phyloP scores from a whole-genome alignment of 2,888 invertebrate species.

The Drosophila meridiana region DNA sequence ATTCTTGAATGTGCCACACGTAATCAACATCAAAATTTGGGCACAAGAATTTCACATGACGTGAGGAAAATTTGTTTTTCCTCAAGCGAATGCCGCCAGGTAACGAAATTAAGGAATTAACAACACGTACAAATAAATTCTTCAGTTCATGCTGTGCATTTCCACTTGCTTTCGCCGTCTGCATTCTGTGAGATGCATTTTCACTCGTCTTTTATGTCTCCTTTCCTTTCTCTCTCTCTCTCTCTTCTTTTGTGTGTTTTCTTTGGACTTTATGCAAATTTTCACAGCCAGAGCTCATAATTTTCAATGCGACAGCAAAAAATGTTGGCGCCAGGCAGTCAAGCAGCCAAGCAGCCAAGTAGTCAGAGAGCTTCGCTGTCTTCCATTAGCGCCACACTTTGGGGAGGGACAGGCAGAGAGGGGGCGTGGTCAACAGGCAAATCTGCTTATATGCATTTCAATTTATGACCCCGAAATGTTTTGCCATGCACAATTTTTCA shows the following conservation, averaged over 20 bases:
- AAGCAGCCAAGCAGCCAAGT: neutral
- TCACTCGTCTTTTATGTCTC: slow-evolving; percentile 14
- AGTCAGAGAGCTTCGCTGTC: slow-evolving; percentile 33
- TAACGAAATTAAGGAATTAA: slow-evolving; percentile 71
- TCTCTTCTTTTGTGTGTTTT: slow-evolving; percentile 17
- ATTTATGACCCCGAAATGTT: slow-evolving; percentile 60
- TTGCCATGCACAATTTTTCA: slow-evolving; percentile 30
- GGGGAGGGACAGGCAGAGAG: neutral
- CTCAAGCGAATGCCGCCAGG: slow-evolving; percentile 49
- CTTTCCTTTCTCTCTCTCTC: neutral
- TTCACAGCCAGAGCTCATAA: slow-evolving; percentile 68
- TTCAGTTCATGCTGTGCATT: slow-evolving; percentile 40
- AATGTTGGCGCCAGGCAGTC: slow-evolving; percentile 71
- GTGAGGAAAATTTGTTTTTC: slow-evolving; percentile 54
- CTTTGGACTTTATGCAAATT: slow-evolving; percentile 68
- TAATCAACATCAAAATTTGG: slow-evolving; percentile 37
- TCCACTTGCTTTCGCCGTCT: slow-evolving; percentile 51
- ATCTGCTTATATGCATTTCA: slow-evolving; percentile 61
- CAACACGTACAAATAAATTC: slow-evolving; percentile 66
- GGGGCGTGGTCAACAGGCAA: slow-evolving; percentile 42
- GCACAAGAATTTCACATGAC: slow-evolving; percentile 59
- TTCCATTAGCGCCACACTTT: slow-evolving; percentile 57
- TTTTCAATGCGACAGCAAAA: slow-evolving; percentile 75
- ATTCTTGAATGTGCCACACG: slow-evolving; percentile 51
- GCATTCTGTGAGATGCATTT: slow-evolving; percentile 41